Evolutionary conservation across 1,140 invertebrate species (phyloP).

Genomic region (Aphelenchoides besseyi): DNA sequence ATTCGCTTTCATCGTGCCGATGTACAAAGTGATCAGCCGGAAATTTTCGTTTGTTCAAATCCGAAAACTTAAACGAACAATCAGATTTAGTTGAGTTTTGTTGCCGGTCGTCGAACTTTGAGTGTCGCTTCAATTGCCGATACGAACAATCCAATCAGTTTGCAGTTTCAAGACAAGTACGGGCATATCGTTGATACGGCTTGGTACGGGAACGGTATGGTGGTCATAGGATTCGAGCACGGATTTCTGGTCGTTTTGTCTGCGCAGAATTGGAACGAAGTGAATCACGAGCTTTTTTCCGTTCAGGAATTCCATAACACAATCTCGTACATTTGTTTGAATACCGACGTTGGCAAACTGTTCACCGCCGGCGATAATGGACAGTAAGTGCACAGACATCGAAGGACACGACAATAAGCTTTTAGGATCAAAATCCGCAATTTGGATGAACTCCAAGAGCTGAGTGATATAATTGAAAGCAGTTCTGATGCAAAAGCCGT

Average conservation of each 20-base stretch:
- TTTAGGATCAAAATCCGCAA: conserved; percentile 80
- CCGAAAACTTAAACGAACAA: too few relatives aligned
- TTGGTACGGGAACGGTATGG: conserved; percentile 69
- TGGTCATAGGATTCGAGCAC: conserved; percentile 83
- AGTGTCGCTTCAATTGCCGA: conserved; percentile 83
- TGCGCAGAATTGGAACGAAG: conserved; percentile 37
- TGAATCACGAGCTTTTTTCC: conserved; percentile 66
- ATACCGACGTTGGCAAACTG: conserved; percentile 73
- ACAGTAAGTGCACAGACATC: conserved; percentile 9
- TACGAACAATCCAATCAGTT: conserved; percentile 80
- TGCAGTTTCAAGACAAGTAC: conserved; percentile 89
- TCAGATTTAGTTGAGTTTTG: conserved; percentile 79
- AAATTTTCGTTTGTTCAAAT: conserved; percentile 40
- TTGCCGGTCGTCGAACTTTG: conserved; percentile 81
- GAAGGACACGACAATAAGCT: not conserved
- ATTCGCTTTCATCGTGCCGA: conserved; percentile 76
- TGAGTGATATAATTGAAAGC: conserved; percentile 74
- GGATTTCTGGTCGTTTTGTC: conserved; percentile 66
- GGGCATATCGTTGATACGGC: conserved; percentile 85
- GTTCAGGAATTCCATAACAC: conserved; percentile 67
- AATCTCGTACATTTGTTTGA: conserved; percentile 68
- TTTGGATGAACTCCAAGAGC: conserved; percentile 79
- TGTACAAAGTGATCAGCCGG: conserved; percentile 67
- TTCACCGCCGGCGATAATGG: conserved; percentile 86
- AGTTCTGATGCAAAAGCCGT: conserved; percentile 70